These are phyloP conservation scores for Ptychodera flava DNA, from an alignment of 35 echinoderm and acorn worm genomes.

Conservation along the genomic window DNA sequence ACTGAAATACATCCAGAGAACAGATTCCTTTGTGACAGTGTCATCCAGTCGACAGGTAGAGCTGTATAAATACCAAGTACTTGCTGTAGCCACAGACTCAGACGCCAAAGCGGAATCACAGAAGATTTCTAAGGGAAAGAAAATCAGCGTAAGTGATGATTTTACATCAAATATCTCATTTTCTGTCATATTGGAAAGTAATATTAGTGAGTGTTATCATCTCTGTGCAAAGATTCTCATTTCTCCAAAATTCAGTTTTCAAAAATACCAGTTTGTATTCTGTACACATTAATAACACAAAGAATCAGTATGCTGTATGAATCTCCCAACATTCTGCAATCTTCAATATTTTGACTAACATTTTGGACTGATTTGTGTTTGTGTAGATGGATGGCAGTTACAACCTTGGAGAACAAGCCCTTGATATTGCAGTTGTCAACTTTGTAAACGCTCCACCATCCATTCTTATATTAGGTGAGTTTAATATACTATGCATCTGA, in stretches of 20 bases:
- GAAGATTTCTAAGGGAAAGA: constrained; percentile 74
- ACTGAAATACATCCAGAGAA: constrained; percentile 63
- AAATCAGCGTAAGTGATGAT: constrained; percentile 57
- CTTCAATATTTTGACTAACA: too few relatives aligned
- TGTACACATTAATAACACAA: too few relatives aligned
- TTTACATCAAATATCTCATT: neutral
- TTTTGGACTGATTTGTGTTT: too few relatives aligned
- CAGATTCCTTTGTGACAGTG: constrained; percentile 88
- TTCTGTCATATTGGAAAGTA: neutral
- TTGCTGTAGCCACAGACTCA: constrained; percentile 80
- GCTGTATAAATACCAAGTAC: constrained; percentile 91
- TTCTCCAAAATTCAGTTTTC: too few relatives aligned
- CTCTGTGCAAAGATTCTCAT: too few relatives aligned
- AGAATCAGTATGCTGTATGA: too few relatives aligned
- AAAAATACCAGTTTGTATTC: too few relatives aligned
- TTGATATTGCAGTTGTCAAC: constrained; percentile 49
- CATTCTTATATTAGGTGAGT: constrained; percentile 79
- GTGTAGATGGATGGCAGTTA: constrained; percentile 92
- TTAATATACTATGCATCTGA: too few relatives aligned
- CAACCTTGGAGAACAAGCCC: constrained; percentile 69
- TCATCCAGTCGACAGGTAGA: constrained; percentile 94
- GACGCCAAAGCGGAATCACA: constrained; percentile 88
- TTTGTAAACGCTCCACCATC: constrained; percentile 49
- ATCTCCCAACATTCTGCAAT: too few relatives aligned
- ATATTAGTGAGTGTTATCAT: too few relatives aligned